These are phyloP conservation scores for Mormyrus iriodes DNA, from an alignment of 2,113 vertebrate genomes.

Conservation along the genomic window DNA sequence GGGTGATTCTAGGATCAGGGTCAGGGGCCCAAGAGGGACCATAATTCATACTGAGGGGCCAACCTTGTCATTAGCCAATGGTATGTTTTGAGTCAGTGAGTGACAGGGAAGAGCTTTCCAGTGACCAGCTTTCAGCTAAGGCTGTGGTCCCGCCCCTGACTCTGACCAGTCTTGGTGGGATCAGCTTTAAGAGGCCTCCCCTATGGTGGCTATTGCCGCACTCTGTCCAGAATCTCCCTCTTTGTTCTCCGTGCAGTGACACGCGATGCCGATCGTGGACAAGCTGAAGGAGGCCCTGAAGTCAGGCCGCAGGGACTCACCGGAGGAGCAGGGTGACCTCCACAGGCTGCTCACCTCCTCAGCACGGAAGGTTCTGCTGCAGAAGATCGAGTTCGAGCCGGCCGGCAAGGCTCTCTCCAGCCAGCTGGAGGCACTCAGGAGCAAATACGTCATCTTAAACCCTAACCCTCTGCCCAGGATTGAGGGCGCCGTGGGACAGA, in stretches of 20 bases:
- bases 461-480: conserved; percentile 40
- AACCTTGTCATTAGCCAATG: background rate
- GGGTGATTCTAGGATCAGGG: background rate
- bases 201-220: background rate
- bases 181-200: background rate
- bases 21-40: no score
- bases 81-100: background rate
- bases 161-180: no score
- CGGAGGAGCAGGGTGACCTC: conserved; percentile 65
- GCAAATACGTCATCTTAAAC: conserved; percentile 81
- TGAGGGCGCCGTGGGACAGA: conserved; percentile 47
- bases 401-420: conserved; percentile 75
- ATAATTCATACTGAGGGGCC: no score
- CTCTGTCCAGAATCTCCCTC: background rate
- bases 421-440: conserved; percentile 75
- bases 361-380: conserved; percentile 80
- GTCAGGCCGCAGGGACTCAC: conserved; percentile 67
- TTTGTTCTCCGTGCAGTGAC: conserved; percentile 52
- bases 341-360: conserved; percentile 74
- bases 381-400: conserved; percentile 85
- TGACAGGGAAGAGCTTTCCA: background rate
- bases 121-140: background rate
- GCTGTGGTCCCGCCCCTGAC: background rate
- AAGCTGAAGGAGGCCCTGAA: conserved; percentile 83
- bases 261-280: conserved; percentile 81